A percentile compares a stretch with the other conserved stretches of the same genome.
Conservation (phyloP, 2,888 invertebrate species). For the Thecophora atra region DNA sequence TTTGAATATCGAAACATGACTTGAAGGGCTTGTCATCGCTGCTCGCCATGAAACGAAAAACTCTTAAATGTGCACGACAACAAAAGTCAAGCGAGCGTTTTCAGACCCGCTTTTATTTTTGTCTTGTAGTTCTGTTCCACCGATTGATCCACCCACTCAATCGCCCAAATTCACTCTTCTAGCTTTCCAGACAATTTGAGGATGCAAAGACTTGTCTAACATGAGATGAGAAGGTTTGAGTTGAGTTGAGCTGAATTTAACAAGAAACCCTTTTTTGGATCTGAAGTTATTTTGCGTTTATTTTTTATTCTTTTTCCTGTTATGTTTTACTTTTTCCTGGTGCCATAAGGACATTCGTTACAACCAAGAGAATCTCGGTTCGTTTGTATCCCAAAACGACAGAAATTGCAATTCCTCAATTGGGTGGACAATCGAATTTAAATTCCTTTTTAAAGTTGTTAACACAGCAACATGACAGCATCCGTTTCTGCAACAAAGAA, state of each 20-base stretch:
- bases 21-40: slow-evolving; percentile 12
- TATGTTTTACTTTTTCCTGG: neutral
- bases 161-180: slow-evolving; percentile 6
- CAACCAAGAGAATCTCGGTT: neutral
- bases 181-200: slow-evolving; percentile 16
- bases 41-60: slow-evolving; percentile 10
- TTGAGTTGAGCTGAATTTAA: neutral
- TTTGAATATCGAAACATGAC: slow-evolving; percentile 37
- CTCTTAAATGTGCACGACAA: slow-evolving; percentile 25
- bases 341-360: neutral
- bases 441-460: slow-evolving; percentile 58
- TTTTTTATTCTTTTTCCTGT: neutral
- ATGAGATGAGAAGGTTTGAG: neutral
- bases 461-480: slow-evolving; percentile 40
- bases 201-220: neutral
- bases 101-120: neutral
- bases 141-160: neutral
- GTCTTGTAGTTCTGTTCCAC: neutral
- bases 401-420: slow-evolving; percentile 43
- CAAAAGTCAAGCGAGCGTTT: slow-evolving; percentile 1
- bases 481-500: neutral
- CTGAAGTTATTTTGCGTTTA: no score
- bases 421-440: no score
- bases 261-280: slow-evolving; percentile 7
- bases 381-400: neutral